Conservation (phyloP, 2,888 invertebrate genomes). For the Acanthosepion lycidas region DNA sequence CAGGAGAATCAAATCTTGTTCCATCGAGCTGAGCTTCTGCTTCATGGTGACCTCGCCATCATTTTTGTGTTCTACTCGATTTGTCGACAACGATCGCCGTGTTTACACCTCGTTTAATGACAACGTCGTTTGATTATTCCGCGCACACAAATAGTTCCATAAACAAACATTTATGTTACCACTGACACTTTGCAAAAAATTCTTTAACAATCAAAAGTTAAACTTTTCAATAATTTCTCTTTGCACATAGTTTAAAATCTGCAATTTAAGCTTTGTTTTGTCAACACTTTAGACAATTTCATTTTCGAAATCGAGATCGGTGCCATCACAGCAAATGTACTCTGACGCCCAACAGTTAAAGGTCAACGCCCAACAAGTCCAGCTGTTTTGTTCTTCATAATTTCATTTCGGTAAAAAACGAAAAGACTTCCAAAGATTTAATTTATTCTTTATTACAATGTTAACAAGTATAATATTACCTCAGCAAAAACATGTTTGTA, state of each 20-base stretch:
- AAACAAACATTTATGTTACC: not conserved
- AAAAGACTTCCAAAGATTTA: not conserved
- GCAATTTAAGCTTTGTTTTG: not conserved
- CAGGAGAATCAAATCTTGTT: slow-evolving; percentile 41
- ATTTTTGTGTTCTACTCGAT: slow-evolving; percentile 38
- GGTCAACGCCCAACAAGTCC: slow-evolving; percentile 20
- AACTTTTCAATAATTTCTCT: not conserved
- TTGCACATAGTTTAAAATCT: not conserved
- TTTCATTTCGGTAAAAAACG: not conserved
- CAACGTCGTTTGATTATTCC: not conserved
- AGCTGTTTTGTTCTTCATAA: not conserved
- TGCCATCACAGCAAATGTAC: not conserved
- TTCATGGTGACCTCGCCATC: slow-evolving; percentile 44
- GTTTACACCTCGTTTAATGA: not conserved
- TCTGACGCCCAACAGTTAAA: not conserved
- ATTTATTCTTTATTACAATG: too few relatives aligned
- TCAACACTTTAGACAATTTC: not conserved
- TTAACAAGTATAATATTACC: not conserved
- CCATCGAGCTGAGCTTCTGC: slow-evolving; percentile 35
- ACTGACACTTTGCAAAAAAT: not conserved
- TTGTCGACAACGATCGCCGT: slow-evolving; percentile 40
- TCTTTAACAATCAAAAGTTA: not conserved
- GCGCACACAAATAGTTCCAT: not conserved
- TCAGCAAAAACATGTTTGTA: not conserved
- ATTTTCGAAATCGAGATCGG: not conserved